phyloP scores from a whole-genome alignment of 1,140 invertebrate genomes.

The Drusus annulatus region DNA sequence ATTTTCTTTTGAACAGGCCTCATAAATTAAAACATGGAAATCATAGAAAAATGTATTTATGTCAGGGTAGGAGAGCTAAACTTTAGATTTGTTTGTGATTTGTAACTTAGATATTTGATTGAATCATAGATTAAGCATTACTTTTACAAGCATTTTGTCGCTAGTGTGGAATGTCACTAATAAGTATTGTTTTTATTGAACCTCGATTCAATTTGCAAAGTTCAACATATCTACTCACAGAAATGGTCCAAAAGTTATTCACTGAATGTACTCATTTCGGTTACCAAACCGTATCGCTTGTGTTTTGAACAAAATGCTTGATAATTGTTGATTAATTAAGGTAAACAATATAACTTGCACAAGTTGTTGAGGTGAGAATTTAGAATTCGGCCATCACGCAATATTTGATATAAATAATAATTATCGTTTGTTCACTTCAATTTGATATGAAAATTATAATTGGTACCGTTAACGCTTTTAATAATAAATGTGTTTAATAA shows the following conservation, averaged over 20 bases:
- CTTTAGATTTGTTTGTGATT: no score
- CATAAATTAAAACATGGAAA: no score
- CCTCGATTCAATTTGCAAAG: not conserved
- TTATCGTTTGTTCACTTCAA: constrained; percentile 48
- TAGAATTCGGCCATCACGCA: constrained; percentile 49
- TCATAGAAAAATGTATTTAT: no score
- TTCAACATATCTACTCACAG: constrained; percentile 22
- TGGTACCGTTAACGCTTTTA: constrained; percentile 57
- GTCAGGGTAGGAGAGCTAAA: no score
- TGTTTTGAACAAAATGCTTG: constrained; percentile 37
- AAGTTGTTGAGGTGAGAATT: constrained; percentile 54
- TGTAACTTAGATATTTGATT: no score
- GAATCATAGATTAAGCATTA: no score
- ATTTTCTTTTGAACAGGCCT: no score
- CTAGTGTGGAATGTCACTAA: no score
- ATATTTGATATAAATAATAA: constrained; percentile 52
- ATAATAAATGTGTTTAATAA: constrained; percentile 59
- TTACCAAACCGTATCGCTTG: not conserved
- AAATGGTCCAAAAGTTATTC: constrained; percentile 6
- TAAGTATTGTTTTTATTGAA: not conserved
- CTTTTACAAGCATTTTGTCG: no score
- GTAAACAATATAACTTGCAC: constrained; percentile 48
- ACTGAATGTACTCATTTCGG: constrained; percentile 26
- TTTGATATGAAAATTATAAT: constrained; percentile 53
- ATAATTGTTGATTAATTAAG: constrained; percentile 56